Base-by-base conservation (phyloP, 2,888 invertebrate genomes). In the Adelognathus sp. region DNA sequence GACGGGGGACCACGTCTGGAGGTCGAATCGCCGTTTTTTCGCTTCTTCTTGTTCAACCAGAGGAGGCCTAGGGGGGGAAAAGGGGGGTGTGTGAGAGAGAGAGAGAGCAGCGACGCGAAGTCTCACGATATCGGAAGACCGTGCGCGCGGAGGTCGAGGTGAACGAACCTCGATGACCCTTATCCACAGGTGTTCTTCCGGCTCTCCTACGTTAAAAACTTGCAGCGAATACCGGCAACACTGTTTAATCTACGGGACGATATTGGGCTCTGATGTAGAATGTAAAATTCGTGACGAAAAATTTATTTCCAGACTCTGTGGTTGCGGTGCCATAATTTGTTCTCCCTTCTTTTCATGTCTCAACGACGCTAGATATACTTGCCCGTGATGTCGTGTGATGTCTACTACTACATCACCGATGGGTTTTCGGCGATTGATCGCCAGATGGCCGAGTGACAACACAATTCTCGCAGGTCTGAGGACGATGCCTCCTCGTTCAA, bases 101-200 rank as follows among this genome's bases (percentile, higher is more conserved):
- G 46, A 1, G 46, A 18, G 46, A 21, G 9, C 6, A 18, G 46
- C 6, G 9, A 18, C 14, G 56, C 56, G 29, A 56, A 67, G 67
- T 67, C 67, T 76, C 46, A 27, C 46, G 16, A 27, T 58, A 79
- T 67, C 56, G 27, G 56, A 76, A 76, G 54, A 21, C 21, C 18
- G n/a, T n/a, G 24, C 16, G 67, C 54, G 41, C 33, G 67, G 75
- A 72, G 67, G 72, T 64, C 67, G 79, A 76, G 79, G 79, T 79
- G 76, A 79, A 79, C 72, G 79, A 79, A 79, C 79, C 67, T 44
- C 39, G 36, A 72, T 72, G 76, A 79, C 79, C 76, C 67, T 69
- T 76, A 50, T 70, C 76, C 41, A 79, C 79, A 79, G 79, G 76
- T 79, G 79, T 79, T 79, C 72, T 44, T 50, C 58, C 56, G 71